Conservation (phyloP, 1,140 invertebrate genomes). For the Popillia japonica region DNA sequence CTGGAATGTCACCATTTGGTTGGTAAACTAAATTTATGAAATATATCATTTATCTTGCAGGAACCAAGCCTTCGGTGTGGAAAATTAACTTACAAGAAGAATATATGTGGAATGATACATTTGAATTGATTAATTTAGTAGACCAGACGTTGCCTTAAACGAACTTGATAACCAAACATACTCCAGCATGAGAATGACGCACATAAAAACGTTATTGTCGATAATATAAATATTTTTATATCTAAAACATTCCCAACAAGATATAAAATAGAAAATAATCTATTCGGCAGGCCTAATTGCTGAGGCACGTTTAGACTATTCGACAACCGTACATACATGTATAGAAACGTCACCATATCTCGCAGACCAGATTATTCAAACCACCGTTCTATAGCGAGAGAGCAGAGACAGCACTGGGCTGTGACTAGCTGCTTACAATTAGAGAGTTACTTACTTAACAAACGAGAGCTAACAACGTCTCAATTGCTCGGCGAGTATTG, state of each 20-base stretch:
- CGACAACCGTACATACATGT: not conserved
- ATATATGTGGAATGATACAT: too few relatives aligned
- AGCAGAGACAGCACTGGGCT: not conserved
- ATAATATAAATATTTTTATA: not conserved
- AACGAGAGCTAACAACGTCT: slow-evolving; percentile 13
- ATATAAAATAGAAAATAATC: slow-evolving; percentile 12
- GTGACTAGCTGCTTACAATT: not conserved
- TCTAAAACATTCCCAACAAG: not conserved
- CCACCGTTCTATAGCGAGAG: too few relatives aligned
- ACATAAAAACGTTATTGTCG: not conserved
- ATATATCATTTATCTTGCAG: too few relatives aligned
- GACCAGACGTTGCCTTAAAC: too few relatives aligned
- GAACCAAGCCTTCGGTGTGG: too few relatives aligned
- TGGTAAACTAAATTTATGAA: too few relatives aligned
- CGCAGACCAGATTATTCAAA: too few relatives aligned
- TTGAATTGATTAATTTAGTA: too few relatives aligned
- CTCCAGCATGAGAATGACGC: too few relatives aligned
- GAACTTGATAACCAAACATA: too few relatives aligned
- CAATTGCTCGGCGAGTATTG: not conserved
- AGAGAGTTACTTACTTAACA: slow-evolving; percentile 18
- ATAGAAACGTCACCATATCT: not conserved
- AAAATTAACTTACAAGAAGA: too few relatives aligned
- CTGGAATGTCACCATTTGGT: too few relatives aligned
- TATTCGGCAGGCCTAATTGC: slow-evolving; percentile 11
- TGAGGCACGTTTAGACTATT: not conserved